Evolutionary conservation across 2,888 invertebrate species (phyloP).

Genomic region (Physocephala rufipes): DNA sequence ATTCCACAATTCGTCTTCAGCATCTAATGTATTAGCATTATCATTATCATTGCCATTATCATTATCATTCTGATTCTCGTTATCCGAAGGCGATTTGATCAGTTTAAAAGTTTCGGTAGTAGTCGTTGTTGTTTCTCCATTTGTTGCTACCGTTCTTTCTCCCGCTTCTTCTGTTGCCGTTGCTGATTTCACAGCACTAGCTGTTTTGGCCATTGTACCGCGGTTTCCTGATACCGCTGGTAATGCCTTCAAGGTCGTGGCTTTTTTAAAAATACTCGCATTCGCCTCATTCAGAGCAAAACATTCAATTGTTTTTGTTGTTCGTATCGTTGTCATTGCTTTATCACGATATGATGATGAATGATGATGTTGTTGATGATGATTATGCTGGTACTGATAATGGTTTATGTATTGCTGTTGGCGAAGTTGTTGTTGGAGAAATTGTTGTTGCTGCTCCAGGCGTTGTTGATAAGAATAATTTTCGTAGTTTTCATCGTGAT

Average conservation of each 20-base stretch:
- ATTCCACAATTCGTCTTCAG: constrained; percentile 63
- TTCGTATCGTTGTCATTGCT: constrained; percentile 28
- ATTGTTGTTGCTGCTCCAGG: constrained; percentile 29
- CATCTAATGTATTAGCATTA: constrained; percentile 50
- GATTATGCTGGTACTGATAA: constrained; percentile 20
- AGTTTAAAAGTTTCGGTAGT: constrained; percentile 45
- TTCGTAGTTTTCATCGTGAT: not conserved
- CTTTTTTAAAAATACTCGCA: not conserved
- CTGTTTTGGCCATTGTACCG: not conserved
- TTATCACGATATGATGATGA: not conserved
- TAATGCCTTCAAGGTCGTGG: not conserved
- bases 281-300: not conserved
- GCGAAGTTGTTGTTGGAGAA: constrained; percentile 17
- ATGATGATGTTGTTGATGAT: constrained; percentile 11
- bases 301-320: constrained; percentile 11
- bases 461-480: constrained; percentile 30
- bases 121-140: constrained; percentile 32
- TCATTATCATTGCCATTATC: constrained; percentile 48
- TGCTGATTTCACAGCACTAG: constrained; percentile 37
- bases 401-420: constrained; percentile 23
- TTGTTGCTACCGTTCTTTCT: constrained; percentile 27
- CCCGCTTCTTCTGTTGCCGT: constrained; percentile 40
- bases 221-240: not conserved
- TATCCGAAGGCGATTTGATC: constrained; percentile 33
- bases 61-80: constrained; percentile 26